A percentile compares a stretch with the other conserved stretches of the same genome.
phyloP scores from a whole-genome alignment of 2,888 invertebrate genomes.

The Drosophila nr. perissopoda region DNA sequence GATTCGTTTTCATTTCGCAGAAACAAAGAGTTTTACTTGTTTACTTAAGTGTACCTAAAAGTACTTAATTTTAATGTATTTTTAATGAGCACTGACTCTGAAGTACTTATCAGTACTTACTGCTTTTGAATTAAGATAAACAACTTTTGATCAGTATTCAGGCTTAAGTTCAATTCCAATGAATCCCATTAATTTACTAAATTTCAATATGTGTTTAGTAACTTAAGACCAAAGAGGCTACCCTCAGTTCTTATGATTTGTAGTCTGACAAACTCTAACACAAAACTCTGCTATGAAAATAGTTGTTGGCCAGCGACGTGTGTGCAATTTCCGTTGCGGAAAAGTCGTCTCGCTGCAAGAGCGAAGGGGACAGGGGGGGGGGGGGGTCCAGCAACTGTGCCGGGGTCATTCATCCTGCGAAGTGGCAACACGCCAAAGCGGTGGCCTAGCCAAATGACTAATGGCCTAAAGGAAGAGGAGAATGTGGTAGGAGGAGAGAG shows the following conservation, averaged over 20 bases:
- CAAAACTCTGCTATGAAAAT: slow-evolving; percentile 28
- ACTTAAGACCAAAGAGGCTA: background rate
- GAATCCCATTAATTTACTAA: background rate
- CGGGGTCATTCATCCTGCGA: slow-evolving; percentile 79
- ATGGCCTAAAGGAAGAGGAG: slow-evolving; percentile 46
- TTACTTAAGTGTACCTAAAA: background rate
- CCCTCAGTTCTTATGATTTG: slow-evolving; percentile 29
- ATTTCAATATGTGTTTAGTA: background rate
- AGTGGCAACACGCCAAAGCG: slow-evolving; percentile 79
- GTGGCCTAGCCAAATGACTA: slow-evolving; percentile 67
- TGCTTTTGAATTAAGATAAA: background rate
- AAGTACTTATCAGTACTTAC: background rate
- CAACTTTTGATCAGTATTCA: background rate
- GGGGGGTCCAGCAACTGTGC: slow-evolving; percentile 32
- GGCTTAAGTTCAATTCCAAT: background rate
- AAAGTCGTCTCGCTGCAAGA: slow-evolving; percentile 15
- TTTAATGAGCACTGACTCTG: background rate
- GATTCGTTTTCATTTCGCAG: background rate
- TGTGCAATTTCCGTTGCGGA: slow-evolving; percentile 72
- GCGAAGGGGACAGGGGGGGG: background rate
- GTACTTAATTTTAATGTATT: background rate
- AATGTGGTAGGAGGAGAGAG: slow-evolving; percentile 17
- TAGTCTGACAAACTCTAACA: slow-evolving; percentile 14
- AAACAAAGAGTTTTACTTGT: background rate
- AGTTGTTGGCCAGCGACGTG: slow-evolving; percentile 56